phyloP scores from a whole-genome alignment of 2,113 vertebrate genomes.

The Bostrychus sinensis region DNA sequence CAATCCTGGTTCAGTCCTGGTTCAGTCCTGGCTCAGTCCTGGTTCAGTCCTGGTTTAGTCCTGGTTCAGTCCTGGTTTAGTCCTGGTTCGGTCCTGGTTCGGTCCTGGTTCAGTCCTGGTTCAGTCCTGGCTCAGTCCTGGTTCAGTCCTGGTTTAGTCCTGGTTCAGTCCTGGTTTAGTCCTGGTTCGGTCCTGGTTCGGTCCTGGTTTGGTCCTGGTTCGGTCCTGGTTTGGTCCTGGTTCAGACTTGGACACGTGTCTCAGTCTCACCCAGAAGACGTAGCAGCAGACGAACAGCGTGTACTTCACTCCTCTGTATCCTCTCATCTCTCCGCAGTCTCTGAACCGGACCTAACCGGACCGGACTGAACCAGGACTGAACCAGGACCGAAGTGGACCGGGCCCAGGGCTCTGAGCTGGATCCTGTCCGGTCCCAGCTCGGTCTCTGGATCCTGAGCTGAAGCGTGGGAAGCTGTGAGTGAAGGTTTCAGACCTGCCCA shows the following conservation, averaged over 20 bases:
- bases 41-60: background rate
- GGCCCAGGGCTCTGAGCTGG: no score
- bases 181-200: background rate
- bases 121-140: background rate
- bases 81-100: background rate
- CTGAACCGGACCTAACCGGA: no score
- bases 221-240: no score
- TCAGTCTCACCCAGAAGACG: constrained; percentile 79
- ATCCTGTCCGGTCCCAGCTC: no score
- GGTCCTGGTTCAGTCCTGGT: background rate
- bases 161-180: background rate
- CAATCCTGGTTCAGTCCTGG: background rate
- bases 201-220: background rate
- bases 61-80: background rate
- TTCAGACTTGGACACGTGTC: no score
- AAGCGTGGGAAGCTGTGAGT: no score
- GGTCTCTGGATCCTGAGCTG: no score
- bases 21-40: background rate
- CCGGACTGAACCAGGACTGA: background rate
- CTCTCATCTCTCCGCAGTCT: constrained; percentile 53
- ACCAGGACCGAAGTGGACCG: no score
- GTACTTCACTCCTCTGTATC: constrained; percentile 74
- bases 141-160: background rate
- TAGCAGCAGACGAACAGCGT: constrained; percentile 80
- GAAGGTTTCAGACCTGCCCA: no score